Conservation (phyloP, 2,113 vertebrate genomes). For the Rhipidura dahli region DNA sequence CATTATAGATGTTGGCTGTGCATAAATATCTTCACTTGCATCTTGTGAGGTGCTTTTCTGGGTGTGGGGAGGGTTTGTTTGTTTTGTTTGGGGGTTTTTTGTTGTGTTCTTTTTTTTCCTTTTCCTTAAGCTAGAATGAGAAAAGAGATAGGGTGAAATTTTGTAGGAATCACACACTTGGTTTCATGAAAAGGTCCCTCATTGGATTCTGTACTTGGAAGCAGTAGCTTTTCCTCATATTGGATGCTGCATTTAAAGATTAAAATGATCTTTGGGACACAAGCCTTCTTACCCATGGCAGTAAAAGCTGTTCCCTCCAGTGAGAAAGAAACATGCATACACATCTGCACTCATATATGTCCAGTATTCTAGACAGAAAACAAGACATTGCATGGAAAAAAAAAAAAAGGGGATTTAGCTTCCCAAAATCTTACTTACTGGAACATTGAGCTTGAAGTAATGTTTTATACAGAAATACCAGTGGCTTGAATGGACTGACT, state of each 20-base stretch:
- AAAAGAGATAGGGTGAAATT: background rate
- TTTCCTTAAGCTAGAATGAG: background rate
- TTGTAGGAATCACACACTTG: fast-evolving
- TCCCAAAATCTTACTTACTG: background rate
- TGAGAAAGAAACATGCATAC: background rate
- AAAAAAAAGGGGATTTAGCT: background rate
- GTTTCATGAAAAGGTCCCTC: background rate
- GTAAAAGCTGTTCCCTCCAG: background rate
- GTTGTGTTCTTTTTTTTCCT: background rate
- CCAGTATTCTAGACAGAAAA: background rate
- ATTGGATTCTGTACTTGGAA: background rate
- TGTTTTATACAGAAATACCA: background rate
- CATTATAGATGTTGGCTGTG: background rate
- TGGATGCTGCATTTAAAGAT: background rate
- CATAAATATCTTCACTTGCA: background rate
- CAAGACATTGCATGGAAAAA: background rate
- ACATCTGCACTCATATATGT: background rate
- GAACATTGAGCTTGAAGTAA: background rate
- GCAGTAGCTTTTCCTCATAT: background rate
- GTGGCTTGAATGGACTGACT: background rate
- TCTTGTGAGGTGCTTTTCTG: background rate
- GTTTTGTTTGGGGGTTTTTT: fast-evolving
- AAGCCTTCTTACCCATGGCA: fast-evolving
- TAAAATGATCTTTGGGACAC: background rate
- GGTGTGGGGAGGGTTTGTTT: background rate